Conservation (phyloP, 35 echinoderm and acorn worm genomes). For the Amphiura filiformis region DNA sequence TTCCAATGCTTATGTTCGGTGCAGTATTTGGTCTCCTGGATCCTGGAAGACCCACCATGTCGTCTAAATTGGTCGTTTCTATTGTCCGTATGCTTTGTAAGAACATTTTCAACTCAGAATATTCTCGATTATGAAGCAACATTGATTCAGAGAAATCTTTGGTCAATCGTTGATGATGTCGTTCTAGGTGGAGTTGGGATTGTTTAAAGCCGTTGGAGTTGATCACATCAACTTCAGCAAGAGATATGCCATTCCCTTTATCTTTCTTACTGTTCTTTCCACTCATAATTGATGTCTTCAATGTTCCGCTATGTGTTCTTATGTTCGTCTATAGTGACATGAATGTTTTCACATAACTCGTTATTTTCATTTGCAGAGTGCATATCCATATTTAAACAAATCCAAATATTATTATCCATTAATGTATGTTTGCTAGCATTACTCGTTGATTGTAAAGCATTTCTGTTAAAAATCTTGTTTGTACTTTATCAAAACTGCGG, state of each 20-base stretch:
- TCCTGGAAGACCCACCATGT: not conserved
- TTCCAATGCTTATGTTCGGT: not conserved
- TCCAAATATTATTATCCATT: too few species aligned
- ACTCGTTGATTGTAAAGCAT: too few species aligned
- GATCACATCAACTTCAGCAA: slow-evolving; percentile 59
- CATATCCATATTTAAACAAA: too few species aligned
- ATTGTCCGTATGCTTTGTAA: slow-evolving; percentile 26
- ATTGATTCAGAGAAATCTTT: slow-evolving; percentile 38
- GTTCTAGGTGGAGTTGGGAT: slow-evolving; percentile 39
- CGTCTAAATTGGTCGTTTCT: not conserved
- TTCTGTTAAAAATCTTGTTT: too few species aligned
- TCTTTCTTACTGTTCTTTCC: not conserved
- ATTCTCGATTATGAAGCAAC: slow-evolving; percentile 56
- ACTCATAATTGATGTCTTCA: not conserved
- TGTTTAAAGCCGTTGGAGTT: slow-evolving; percentile 58
- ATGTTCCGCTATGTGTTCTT: too few species aligned
- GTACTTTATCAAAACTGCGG: too few species aligned
- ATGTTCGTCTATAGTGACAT: too few species aligned
- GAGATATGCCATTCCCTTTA: slow-evolving; percentile 5
- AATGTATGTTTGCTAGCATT: too few species aligned
- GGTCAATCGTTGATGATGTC: slow-evolving; percentile 24
- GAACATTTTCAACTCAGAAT: slow-evolving; percentile 44
- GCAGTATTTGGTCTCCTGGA: not conserved
- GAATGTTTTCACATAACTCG: too few species aligned
- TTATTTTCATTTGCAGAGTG: too few species aligned